Base-by-base conservation (phyloP, 2,113 vertebrate species). In the Speoplatyrhinus poulsoni region DNA sequence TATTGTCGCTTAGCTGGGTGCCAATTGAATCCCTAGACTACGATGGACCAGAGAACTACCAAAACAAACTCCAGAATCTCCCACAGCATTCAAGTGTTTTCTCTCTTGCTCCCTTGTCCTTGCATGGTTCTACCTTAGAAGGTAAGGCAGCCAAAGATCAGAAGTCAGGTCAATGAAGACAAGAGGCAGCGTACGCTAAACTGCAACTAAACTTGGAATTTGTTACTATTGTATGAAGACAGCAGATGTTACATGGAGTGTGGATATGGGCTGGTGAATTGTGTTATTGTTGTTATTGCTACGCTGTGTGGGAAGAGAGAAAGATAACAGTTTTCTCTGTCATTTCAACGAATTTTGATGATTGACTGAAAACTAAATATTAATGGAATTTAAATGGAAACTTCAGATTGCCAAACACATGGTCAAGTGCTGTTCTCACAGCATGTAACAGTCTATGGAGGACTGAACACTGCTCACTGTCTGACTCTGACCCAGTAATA, bases 1-100 rank as follows among this genome's bases (percentile, higher is more conserved):
- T 26, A 26, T 65, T 47, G 17, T 65, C 72, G 73, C 9, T 6
- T 58, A 48, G 15, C 63, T 53, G 19, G 6, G 57, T 74, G 56
- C 69, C 77, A 82, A 86, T 80, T 72, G 50, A 73, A 70, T 61
- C 74, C 62, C 64, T 57, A 36, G 54, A 67, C 46, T 60, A 60
- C 9, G 64, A 66, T 41, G 4, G 16, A 66, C 3, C 32, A 26
- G 26, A 26, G 26, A 26, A 26, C 49, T 49, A 59, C 1, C 33
- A 46, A 33, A 62, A 56, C 60, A 59, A 67, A 17, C 54, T 26
- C 26, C 26, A 26, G 26, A 26, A 2, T 26, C 26, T 26, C 26
- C 26, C 26, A 26, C 26, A 26, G 1, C 1, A 26, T 26, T 26
- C 1, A 26, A 2, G 26, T 26, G 6, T 41, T 41, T 41, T 15